These are phyloP conservation scores for Lacanobia wlatinum DNA, from an alignment of 2,888 invertebrate genomes.

Conservation along the genomic window DNA sequence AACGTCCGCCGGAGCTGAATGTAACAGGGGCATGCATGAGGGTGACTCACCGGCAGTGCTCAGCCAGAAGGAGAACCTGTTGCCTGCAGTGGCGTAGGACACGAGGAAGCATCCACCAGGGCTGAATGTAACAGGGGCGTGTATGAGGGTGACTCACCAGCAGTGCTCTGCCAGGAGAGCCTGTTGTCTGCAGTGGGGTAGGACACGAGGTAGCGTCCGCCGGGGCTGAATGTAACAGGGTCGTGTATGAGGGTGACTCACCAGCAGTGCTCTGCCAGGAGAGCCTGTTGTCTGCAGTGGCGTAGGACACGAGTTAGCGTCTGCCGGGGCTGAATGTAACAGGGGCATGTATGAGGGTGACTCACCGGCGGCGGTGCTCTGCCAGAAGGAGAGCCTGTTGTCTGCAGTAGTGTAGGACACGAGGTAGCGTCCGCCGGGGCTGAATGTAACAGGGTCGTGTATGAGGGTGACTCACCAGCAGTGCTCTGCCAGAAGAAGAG, in stretches of 20 bases:
- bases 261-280: neutral
- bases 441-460: neutral
- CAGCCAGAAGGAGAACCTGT: too few relatives aligned
- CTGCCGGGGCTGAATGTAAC: too few relatives aligned
- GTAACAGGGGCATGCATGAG: too few relatives aligned
- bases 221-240: neutral
- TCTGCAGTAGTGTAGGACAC: neutral
- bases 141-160: conserved; percentile 89
- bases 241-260: neutral
- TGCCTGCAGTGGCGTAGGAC: too few relatives aligned
- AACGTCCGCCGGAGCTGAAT: too few relatives aligned
- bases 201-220: neutral
- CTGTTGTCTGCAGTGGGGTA: conserved; percentile 93
- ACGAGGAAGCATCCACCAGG: too few relatives aligned
- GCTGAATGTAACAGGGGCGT: too few relatives aligned
- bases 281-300: too few relatives aligned
- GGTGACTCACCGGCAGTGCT: too few relatives aligned
- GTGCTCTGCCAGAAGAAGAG: neutral
- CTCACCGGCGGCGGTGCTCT: neutral
- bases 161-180: conserved; percentile 98
- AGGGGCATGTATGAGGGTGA: neutral
- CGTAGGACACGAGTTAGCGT: too few relatives aligned
- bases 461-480: neutral
- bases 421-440: neutral
- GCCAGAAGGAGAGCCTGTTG: neutral